Evolutionary conservation across 2,113 vertebrate genomes (phyloP), one percentile per base, ranked within the genome.

Genomic region (Lepus timidus): DNA sequence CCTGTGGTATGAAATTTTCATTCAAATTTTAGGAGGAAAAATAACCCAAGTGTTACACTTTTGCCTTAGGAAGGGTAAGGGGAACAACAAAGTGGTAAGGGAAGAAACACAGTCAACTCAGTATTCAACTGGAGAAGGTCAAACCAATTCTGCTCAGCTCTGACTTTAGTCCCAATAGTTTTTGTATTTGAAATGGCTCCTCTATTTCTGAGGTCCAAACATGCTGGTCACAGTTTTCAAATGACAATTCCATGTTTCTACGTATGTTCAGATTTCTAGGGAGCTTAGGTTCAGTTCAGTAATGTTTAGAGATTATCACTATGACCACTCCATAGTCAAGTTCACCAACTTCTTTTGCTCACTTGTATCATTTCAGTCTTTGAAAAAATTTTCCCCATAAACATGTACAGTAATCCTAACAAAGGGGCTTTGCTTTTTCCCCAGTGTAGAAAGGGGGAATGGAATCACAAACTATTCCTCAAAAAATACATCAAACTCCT

Each of bases 241-340:
- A 91, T 67, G 82, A 31, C 29, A 92, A 90, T 31, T 83, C 82
- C 65, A 61, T 52, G 31, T 97, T 97, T 96, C 94, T 95, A 68
- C 86, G 88, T 95, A 51, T 93, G 52, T 76, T 92, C 65, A 65
- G 90, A 93, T 95, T 74, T 85, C 92, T 44, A 44, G 92, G 85
- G 80, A 95, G 96, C 65, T 88, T 51, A 79, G 91, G 94, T 90
- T 96, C 91, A 98, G 95, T 95, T 97, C 52, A 17, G 6, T 86
- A 98, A 97, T 98, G 97, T 97, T 96, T 74, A 88, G 93, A 97
- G 85, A 97, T 97, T 97, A 96, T 97, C 97, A 96, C 92, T 67
- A 44, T 44, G 44, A 75, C 75, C 89, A 91, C 91, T 97, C 92
- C 81, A 91, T 52, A 98, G 73, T 90, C 83, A 90, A 96, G 93